A percentile compares a stretch with the other conserved stretches of the same genome.
phyloP scores from a whole-genome alignment of 2,888 invertebrate species.

The Andrena flavipes region DNA sequence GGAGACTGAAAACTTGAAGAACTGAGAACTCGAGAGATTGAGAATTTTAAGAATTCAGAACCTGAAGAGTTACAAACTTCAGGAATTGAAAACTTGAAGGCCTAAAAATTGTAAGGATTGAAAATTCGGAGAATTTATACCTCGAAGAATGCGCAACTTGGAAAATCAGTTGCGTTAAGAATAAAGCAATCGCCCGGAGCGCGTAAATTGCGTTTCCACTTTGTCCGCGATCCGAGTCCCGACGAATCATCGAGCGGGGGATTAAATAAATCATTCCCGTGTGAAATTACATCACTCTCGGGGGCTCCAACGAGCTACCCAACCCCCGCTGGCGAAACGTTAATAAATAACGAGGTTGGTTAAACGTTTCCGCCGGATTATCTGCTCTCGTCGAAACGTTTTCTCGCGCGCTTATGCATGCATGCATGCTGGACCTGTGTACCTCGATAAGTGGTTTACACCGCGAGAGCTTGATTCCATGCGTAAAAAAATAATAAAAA shows the following conservation, averaged over 20 bases:
- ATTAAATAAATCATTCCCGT: slow-evolving; percentile 45
- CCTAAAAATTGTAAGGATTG: not conserved
- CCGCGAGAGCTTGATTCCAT: not conserved
- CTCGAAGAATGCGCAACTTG: not conserved
- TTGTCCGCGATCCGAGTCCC: not conserved
- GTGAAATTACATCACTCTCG: slow-evolving; percentile 46
- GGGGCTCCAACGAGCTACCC: slow-evolving; percentile 29
- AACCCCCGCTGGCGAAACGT: slow-evolving; percentile 23
- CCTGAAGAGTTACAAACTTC: not conserved
- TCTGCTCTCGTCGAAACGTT: slow-evolving; percentile 27
- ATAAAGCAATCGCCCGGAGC: not conserved
- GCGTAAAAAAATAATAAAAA: not conserved
- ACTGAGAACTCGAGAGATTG: not conserved
- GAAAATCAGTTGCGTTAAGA: not conserved
- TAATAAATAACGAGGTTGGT: slow-evolving; percentile 49
- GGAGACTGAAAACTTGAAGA: not conserved
- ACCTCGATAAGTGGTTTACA: slow-evolving; percentile 6
- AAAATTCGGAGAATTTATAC: not conserved
- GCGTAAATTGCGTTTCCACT: slow-evolving; percentile 25
- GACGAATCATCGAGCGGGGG: slow-evolving; percentile 34
- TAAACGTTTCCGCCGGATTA: slow-evolving; percentile 45
- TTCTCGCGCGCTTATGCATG: slow-evolving; percentile 19
- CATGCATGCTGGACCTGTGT: not conserved
- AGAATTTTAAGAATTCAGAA: not conserved
- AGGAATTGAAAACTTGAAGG: not conserved